Evolutionary conservation across 2,888 invertebrate species (phyloP).

Genomic region (Endomychus coccineus): DNA sequence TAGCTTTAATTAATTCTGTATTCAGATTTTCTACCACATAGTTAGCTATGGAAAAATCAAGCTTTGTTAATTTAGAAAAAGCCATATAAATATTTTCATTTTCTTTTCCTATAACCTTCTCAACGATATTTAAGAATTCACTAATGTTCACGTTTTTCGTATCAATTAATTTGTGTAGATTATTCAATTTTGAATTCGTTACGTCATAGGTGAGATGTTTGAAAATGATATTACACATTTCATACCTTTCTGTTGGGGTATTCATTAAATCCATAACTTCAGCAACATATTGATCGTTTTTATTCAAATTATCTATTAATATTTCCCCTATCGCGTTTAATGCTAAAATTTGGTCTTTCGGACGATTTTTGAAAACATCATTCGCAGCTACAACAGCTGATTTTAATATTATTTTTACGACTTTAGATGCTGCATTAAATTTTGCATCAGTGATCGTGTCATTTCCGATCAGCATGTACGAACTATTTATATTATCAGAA

Average conservation of each 20-base stretch:
- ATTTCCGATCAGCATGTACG: constrained; percentile 24
- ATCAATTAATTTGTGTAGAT: neutral
- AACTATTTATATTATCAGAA: constrained; percentile 38
- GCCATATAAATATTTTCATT: constrained; percentile 11
- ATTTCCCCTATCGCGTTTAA: constrained; percentile 37
- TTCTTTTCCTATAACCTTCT: constrained; percentile 7
- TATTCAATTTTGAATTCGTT: constrained; percentile 11
- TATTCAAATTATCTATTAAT: constrained; percentile 33
- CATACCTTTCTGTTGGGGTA: constrained; percentile 37
- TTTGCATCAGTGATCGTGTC: constrained; percentile 34
- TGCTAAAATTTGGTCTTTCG: constrained; percentile 41
- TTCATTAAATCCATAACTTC: constrained; percentile 38
- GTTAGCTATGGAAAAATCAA: constrained; percentile 53
- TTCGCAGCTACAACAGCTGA: constrained; percentile 40
- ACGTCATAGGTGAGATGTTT: constrained; percentile 33
- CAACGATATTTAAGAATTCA: constrained; percentile 4
- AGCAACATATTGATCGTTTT: constrained; percentile 30
- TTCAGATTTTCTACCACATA: constrained; percentile 55
- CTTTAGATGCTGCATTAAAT: constrained; percentile 32
- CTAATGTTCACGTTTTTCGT: constrained; percentile 2
- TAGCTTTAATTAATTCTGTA: constrained; percentile 52
- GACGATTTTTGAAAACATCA: constrained; percentile 40
- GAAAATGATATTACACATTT: constrained; percentile 36
- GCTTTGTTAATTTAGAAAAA: constrained; percentile 29
- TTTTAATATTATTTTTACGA: constrained; percentile 39